Conservation (phyloP, 2,113 vertebrate genomes). For the Diadophis punctatus region DNA sequence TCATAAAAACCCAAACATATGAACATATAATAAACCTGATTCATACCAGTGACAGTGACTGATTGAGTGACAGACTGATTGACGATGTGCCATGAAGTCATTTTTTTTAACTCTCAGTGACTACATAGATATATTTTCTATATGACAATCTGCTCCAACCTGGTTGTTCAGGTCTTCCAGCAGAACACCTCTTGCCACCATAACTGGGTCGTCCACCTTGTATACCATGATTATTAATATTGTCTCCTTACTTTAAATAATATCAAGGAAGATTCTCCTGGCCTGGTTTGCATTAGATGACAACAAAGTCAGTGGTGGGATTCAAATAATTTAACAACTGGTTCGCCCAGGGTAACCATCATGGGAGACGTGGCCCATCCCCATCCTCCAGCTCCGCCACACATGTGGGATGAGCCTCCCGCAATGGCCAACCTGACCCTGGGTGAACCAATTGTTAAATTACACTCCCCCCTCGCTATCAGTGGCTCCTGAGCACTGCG, state of each 20-base stretch:
- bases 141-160: not conserved
- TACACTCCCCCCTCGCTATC: too few species aligned
- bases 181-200: not conserved
- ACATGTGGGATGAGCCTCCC: too few species aligned
- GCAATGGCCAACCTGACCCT: too few species aligned
- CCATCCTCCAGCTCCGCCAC: too few species aligned
- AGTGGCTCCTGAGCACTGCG: too few species aligned
- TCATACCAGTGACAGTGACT: not conserved
- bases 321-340: too few species aligned
- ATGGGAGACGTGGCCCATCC: too few species aligned
- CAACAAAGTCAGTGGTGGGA: not conserved
- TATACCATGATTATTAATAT: not conserved
- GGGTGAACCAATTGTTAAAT: too few species aligned
- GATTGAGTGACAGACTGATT: not conserved
- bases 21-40: not conserved
- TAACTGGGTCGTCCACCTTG: not conserved
- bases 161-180: not conserved
- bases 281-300: not conserved
- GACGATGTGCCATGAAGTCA: not conserved
- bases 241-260: not conserved
- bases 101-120: not conserved
- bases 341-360: too few species aligned
- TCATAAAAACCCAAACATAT: not conserved
- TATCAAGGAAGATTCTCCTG: not conserved
- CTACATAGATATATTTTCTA: not conserved